phyloP scores from a whole-genome alignment of 2,797 vertebrate species.

The Pterois miles region DNA sequence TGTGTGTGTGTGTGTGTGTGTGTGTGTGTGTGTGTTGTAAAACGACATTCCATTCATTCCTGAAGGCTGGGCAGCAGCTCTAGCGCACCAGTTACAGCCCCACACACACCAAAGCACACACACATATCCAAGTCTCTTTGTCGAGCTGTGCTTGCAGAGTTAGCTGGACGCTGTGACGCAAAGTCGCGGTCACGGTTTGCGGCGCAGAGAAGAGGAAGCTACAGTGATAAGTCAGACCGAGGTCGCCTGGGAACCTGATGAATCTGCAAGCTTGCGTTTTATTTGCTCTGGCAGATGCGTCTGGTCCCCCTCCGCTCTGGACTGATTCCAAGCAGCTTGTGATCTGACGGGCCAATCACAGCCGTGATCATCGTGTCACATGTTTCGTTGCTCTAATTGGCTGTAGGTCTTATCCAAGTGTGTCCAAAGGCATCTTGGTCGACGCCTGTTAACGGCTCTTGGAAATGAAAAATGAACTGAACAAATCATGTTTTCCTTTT shows the following conservation, averaged over 20 bases:
- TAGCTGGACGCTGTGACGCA: background rate
- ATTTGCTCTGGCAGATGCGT: background rate
- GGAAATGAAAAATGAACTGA: background rate
- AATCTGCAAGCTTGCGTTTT: background rate
- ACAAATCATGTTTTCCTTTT: slow-evolving; percentile 5
- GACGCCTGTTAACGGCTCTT: background rate
- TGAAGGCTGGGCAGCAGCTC: slow-evolving; percentile 73
- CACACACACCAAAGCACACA: background rate
- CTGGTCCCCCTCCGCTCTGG: background rate
- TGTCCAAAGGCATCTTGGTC: background rate
- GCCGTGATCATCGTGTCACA: background rate
- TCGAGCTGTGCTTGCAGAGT: slow-evolving; percentile 1
- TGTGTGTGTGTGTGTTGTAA: slow-evolving; percentile 59
- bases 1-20: slow-evolving; percentile 41
- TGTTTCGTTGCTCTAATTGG: background rate
- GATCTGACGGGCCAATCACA: background rate
- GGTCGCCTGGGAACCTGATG: background rate
- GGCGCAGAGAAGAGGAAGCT: slow-evolving; percentile 20
- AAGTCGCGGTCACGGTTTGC: slow-evolving; percentile 13
- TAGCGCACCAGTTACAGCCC: slow-evolving; percentile 53
- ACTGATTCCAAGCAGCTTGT: background rate
- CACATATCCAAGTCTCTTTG: slow-evolving; percentile 20
- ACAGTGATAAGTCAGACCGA: slow-evolving; percentile 16
- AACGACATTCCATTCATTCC: slow-evolving; percentile 87
- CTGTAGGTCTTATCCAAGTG: background rate